These are phyloP conservation scores for Cynodonichthys magdalenae DNA, from an alignment of 2,797 vertebrate genomes.

Conservation along the genomic window DNA sequence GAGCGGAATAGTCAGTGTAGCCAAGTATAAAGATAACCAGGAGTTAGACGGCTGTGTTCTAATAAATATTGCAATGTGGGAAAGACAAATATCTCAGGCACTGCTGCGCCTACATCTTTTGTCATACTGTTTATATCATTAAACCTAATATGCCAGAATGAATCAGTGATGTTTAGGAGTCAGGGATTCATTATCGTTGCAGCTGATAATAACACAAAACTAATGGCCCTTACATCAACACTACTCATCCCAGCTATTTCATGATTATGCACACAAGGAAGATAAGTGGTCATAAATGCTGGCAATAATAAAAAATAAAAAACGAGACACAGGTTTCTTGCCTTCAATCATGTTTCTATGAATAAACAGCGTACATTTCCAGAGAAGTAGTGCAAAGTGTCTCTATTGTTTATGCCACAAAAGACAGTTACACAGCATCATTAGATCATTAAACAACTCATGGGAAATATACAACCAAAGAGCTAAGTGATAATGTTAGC, in stretches of 20 bases:
- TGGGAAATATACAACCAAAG: neutral
- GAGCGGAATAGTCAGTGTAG: constrained; percentile 30
- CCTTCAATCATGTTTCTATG: neutral
- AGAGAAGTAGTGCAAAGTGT: neutral
- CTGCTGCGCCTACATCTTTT: constrained; percentile 3
- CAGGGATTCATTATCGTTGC: constrained; percentile 12
- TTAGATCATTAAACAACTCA: no score
- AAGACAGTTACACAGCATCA: neutral
- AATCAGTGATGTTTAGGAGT: constrained; percentile 11
- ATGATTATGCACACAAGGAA: constrained; percentile 6
- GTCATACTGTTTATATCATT: constrained; percentile 11
- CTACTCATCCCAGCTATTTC: constrained; percentile 9
- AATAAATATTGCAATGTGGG: constrained; percentile 4
- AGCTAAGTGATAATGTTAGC: no score
- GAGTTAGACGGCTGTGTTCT: constrained; percentile 13
- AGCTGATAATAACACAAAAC: constrained; percentile 15
- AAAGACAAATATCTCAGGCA: constrained; percentile 11
- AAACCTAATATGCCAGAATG: constrained; percentile 20
- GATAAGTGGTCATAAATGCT: neutral
- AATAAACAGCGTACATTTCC: neutral
- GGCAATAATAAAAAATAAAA: neutral
- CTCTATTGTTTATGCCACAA: no score
- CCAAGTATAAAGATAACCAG: constrained; percentile 42
- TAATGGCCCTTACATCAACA: constrained; percentile 13
- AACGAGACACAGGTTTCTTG: neutral